Percentiles rank a stretch among this genome's conserved stretches.
These are phyloP conservation scores for Drepanosiphum platanoidis DNA, from an alignment of 2,888 invertebrate species.

Conservation along the genomic window DNA sequence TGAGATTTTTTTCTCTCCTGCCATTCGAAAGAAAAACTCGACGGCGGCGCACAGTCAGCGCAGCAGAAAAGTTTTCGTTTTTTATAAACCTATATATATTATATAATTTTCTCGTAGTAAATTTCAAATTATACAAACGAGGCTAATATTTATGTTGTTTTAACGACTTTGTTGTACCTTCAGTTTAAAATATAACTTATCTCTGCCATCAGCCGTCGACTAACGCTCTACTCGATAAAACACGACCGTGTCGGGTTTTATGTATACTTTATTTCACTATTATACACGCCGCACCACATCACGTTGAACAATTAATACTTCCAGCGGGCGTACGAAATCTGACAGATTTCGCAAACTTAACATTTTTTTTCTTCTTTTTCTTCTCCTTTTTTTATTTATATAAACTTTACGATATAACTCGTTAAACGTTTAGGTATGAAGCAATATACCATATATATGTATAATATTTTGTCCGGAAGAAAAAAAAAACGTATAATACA, in stretches of 20 bases:
- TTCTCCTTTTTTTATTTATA: too few relatives aligned
- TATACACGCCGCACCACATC: neutral
- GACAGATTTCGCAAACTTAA: conserved; percentile 21
- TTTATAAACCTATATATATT: neutral
- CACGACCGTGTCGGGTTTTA: neutral
- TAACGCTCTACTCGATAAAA: conserved; percentile 10
- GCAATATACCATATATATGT: neutral
- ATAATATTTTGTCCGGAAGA: neutral
- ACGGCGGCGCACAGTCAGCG: too few relatives aligned
- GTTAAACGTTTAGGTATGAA: neutral
- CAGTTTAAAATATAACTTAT: conserved; percentile 21
- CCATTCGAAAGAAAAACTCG: too few relatives aligned
- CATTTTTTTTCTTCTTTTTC: too few relatives aligned
- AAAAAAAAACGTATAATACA: neutral
- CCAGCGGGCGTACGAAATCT: neutral
- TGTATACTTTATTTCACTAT: neutral
- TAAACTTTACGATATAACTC: neutral
- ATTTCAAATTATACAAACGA: neutral
- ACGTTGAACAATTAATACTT: conserved; percentile 5
- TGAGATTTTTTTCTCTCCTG: too few relatives aligned
- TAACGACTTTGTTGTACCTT: neutral
- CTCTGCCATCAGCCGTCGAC: neutral
- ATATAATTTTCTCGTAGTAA: conserved; percentile 12
- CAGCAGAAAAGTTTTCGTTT: too few relatives aligned
- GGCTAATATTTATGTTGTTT: neutral